Base-by-base conservation (phyloP, 2,888 invertebrate genomes). In the Elegia similella region DNA sequence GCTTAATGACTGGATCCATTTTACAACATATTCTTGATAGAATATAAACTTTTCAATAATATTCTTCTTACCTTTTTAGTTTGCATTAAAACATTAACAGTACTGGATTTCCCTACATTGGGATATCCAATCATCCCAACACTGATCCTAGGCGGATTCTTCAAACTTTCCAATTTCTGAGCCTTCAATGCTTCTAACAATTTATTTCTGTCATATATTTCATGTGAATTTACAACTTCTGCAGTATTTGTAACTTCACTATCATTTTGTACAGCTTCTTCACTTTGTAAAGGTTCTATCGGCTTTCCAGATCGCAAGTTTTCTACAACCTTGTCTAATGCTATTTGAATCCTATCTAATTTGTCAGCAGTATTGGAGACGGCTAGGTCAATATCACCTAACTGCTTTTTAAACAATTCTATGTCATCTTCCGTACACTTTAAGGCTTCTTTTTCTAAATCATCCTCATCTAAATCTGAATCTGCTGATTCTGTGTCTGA, bases 41-140 rank as follows among this genome's bases (percentile, higher is more conserved):
- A 13, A 43, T 15, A 15, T 10, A 16, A 43, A 7, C 17, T 2
- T 32, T 13, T 50, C 1, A 48, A 8, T 12, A 17, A 12, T 30
- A 29, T 12, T 29, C 13, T 10, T 15, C 68, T 72, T 52, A 96
- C 96, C 88, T 96, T 96, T 74, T 96, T 99, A 34, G 93, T 93
- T 65, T 95, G 94, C 86, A 99, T 93, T 50, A 99, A 83, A 15
- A 98, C 94, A 92, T 99, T 99, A 60, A 99, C 98, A 7, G 99
- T 98, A 61, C 99, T 99, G 84, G 99, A 99, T 86, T 99, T 99
- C n/a, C 99, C 99, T 0, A 99, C 99, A 92, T 99, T 99, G 0
- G 99, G 99, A 89, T 99, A 99, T 1, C 99, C 99, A 59, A 99
- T 98, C 82, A 98, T 93, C 7, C 98, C 98, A 59, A 98, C 94